Evolutionary conservation across 2,113 vertebrate genomes (phyloP).

Genomic region (Lota lota): DNA sequence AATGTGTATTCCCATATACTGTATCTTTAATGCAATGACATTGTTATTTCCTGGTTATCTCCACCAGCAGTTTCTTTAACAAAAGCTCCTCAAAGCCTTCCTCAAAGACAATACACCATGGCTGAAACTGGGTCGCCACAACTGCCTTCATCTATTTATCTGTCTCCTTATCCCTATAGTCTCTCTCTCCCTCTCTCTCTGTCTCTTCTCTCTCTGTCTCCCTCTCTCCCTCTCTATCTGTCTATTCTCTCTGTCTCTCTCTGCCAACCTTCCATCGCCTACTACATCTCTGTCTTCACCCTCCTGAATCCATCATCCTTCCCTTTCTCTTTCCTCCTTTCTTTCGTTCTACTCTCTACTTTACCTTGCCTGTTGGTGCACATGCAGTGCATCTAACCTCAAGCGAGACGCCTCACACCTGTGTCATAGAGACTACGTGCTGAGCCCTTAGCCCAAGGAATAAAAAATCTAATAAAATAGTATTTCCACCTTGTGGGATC

Average conservation of each 20-base stretch:
- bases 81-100: neutral
- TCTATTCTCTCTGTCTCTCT: neutral
- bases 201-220: no score
- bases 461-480: no score
- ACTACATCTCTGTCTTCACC: neutral
- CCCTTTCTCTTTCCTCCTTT: no score
- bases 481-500: no score
- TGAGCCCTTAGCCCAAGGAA: no score
- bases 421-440: no score
- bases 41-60: neutral
- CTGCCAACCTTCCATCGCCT: neutral
- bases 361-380: no score
- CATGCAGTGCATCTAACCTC: no score
- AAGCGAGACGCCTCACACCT: no score
- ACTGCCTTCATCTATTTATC: neutral
- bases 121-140: conserved; percentile 1
- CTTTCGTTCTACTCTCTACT: no score
- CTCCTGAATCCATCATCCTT: neutral
- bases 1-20: neutral
- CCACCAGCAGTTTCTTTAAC: neutral
- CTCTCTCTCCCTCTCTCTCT: no score
- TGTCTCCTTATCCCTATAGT: neutral
- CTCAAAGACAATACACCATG: neutral
- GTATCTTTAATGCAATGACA: neutral
- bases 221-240: no score